Evolutionary conservation across 2,113 vertebrate species (phyloP), one percentile per base, ranked within the genome.

Genomic region (Triplophysa dalaica): DNA sequence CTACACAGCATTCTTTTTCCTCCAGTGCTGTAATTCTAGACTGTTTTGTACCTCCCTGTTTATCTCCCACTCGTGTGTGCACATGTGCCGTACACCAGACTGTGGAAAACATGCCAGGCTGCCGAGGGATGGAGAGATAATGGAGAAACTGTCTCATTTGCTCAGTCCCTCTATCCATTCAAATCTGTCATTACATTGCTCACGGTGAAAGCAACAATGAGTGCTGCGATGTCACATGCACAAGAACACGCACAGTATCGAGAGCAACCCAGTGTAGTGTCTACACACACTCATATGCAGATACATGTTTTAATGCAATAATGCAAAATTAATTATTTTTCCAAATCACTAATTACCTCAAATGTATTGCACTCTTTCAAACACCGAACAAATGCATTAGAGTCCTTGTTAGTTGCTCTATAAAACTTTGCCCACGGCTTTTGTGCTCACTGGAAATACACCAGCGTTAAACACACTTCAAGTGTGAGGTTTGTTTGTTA

Each of bases 81-180:
- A 52, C 24, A 43, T 74, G 33, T n/a, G 41, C 22, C 14, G 19
- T 61, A 69, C 48, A 69, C 16, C n/a, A 78, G 33, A 45, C 77
- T 6, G 56, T 70, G 54, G 66, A 78, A 69, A 61, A 60, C 64
- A 79, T 56, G 68, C 66, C 24, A 54, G 56, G 78, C n/a, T 60
- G 41, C 74, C 50, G 19, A 38, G 45, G 72, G 62, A 76, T 65
- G 11, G 13, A 54, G 33, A 17, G 56, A 79, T 79, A 63, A 79
- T 72, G 77, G 77, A 63, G 41, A 19, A 62, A 72, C 26, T 72
- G 68, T 79, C 78, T 72, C 67, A 61, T 63, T 41, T 62, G 68
- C 43, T 79, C 69, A 33, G 48, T 38, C 78, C 60, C 24, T 69
- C 52, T 19, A 79, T 79, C 62, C 26, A 68, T 74, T 62, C 52